Evolutionary conservation across 1,140 invertebrate genomes (phyloP).

Genomic region (Drosophila sucinea): DNA sequence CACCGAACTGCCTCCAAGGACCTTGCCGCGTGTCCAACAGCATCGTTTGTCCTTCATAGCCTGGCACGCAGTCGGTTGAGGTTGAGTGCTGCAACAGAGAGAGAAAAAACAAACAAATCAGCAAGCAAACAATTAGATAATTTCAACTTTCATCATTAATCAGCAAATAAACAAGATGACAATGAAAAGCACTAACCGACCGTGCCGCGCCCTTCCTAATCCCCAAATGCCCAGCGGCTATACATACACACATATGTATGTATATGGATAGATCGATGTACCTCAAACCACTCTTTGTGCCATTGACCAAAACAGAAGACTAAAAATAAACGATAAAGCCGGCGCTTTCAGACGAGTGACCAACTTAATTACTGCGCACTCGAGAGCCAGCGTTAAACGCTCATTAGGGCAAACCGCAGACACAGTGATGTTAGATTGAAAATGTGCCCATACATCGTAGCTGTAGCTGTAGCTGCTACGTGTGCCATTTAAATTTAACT

Average conservation of each 20-base stretch:
- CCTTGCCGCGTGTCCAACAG: slow-evolving; percentile 93
- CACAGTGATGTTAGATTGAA: slow-evolving; percentile 8
- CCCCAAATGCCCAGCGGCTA: slow-evolving; percentile 10
- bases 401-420: slow-evolving; percentile 22
- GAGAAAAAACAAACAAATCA: neutral
- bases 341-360: slow-evolving; percentile 44
- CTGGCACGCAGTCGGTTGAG: slow-evolving; percentile 92
- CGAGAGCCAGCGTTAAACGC: slow-evolving; percentile 21
- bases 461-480: neutral
- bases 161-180: neutral
- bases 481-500: slow-evolving; percentile 18
- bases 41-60: slow-evolving; percentile 92
- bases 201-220: slow-evolving; percentile 1
- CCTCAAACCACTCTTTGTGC: neutral
- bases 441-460: slow-evolving; percentile 1
- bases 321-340: slow-evolving; percentile 1
- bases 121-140: neutral
- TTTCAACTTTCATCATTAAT: slow-evolving; percentile 7
- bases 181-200: slow-evolving; percentile 7
- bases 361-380: slow-evolving; percentile 59
- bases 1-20: slow-evolving; percentile 93
- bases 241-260: neutral
- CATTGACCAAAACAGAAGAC: slow-evolving; percentile 38
- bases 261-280: no score
- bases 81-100: slow-evolving; percentile 88